Percentiles rank a stretch among this genome's conserved stretches.
phyloP scores from a whole-genome alignment of 2,113 vertebrate genomes.

The Gnathochromis pfefferi region DNA sequence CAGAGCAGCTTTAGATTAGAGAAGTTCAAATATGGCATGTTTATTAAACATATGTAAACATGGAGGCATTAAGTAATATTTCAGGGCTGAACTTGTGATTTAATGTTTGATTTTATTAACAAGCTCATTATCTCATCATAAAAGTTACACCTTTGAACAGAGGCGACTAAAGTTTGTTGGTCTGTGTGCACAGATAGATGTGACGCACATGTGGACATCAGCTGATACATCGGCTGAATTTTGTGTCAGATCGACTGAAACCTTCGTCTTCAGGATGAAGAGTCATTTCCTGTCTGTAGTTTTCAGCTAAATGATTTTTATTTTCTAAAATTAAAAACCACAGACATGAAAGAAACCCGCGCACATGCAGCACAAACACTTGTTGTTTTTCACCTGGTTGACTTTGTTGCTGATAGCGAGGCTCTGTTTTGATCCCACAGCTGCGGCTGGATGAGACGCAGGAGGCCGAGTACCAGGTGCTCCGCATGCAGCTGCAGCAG shows the following conservation, averaged over 20 bases:
- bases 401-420: neutral
- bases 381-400: neutral
- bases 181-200: fast-evolving
- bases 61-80: neutral
- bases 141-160: neutral
- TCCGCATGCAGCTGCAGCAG: conserved; percentile 87
- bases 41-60: neutral
- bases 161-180: neutral
- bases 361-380: fast-evolving
- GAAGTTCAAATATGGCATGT: neutral
- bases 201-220: neutral
- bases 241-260: neutral
- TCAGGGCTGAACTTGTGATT: neutral
- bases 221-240: neutral
- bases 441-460: conserved; percentile 87
- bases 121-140: neutral
- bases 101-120: neutral
- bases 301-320: neutral
- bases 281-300: neutral
- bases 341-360: neutral
- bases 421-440: conserved; percentile 39
- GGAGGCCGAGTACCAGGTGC: conserved; percentile 84
- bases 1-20: neutral
- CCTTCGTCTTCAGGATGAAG: neutral
- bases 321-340: neutral